Evolutionary conservation across 92 coral and sea anemone species (phyloP).

Genomic region (Virgularia gustaviana): DNA sequence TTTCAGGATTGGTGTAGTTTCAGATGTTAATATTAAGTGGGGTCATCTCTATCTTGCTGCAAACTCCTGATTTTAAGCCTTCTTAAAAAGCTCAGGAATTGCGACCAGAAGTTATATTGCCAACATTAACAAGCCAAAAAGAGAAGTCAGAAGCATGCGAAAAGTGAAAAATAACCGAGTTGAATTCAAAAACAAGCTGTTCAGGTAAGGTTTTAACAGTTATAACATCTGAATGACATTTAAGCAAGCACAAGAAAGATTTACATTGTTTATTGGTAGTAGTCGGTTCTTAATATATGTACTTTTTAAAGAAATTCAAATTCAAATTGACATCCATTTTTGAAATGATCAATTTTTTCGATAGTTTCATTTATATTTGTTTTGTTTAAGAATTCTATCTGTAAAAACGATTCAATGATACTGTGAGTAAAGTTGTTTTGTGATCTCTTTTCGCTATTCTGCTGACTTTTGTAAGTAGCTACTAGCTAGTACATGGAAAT

Average conservation of each 20-base stretch:
- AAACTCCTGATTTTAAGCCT: not conserved
- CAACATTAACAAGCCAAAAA: not conserved
- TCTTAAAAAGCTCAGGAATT: constrained; percentile 6
- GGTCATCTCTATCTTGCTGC: constrained; percentile 21
- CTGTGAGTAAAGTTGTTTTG: not conserved
- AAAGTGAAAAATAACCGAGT: not conserved
- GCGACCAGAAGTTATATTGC: constrained; percentile 16
- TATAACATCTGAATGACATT: not conserved
- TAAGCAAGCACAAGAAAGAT: not conserved
- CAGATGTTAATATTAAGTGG: not conserved
- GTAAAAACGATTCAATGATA: not conserved
- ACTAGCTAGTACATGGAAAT: not conserved
- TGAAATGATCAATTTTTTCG: not conserved
- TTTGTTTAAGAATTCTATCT: not conserved
- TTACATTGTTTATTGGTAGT: not conserved
- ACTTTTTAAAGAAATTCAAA: not conserved
- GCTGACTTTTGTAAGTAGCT: not conserved
- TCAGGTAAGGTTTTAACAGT: not conserved
- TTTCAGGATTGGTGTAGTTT: constrained; percentile 7
- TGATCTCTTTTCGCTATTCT: not conserved
- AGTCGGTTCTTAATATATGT: too few species aligned
- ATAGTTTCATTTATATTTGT: not conserved
- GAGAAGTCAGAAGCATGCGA: not conserved
- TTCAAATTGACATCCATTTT: not conserved
- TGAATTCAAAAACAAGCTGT: not conserved